phyloP scores from a whole-genome alignment of 30 jellyfish, hydroid and myxozoan genomes.

The Cassiopea xamachana region DNA sequence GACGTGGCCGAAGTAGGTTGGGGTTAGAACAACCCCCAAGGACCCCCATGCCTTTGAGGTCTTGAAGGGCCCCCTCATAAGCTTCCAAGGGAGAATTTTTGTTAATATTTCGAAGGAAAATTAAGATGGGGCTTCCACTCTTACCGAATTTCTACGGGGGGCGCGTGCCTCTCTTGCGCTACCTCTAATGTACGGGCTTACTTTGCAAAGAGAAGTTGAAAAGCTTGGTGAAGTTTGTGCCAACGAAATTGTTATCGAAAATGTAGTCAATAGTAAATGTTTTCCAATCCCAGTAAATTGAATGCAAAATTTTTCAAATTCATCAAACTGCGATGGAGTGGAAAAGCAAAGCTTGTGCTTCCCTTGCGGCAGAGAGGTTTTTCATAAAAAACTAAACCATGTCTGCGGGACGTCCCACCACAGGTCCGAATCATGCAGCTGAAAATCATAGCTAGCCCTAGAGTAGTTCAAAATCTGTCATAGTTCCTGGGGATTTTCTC shows the following conservation, averaged over 20 bases:
- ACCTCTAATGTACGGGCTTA: too few species aligned
- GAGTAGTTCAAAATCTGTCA: constrained; percentile 40
- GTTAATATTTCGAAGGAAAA: too few species aligned
- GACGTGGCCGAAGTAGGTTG: too few species aligned
- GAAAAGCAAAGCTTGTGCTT: constrained; percentile 48
- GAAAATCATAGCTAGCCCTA: constrained; percentile 45
- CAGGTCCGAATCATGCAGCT: constrained; percentile 67
- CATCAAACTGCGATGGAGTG: constrained; percentile 54
- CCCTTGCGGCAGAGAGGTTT: constrained; percentile 76
- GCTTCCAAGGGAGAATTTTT: too few species aligned
- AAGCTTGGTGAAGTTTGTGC: not conserved
- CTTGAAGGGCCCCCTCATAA: too few species aligned
- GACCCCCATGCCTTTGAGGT: too few species aligned
- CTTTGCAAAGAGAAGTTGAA: not conserved
- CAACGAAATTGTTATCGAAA: not conserved
- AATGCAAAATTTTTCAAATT: constrained; percentile 6
- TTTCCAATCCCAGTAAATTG: not conserved
- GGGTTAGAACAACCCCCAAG: too few species aligned
- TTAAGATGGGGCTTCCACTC: too few species aligned
- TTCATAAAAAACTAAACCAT: constrained; percentile 54
- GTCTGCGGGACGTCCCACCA: constrained; percentile 88
- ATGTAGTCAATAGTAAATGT: not conserved
- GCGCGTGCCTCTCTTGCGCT: too few species aligned
- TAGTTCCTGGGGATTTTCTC: constrained; percentile 69
- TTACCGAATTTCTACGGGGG: too few species aligned